phyloP scores from a whole-genome alignment of 2,113 vertebrate species.

The Chloebia gouldiae region DNA sequence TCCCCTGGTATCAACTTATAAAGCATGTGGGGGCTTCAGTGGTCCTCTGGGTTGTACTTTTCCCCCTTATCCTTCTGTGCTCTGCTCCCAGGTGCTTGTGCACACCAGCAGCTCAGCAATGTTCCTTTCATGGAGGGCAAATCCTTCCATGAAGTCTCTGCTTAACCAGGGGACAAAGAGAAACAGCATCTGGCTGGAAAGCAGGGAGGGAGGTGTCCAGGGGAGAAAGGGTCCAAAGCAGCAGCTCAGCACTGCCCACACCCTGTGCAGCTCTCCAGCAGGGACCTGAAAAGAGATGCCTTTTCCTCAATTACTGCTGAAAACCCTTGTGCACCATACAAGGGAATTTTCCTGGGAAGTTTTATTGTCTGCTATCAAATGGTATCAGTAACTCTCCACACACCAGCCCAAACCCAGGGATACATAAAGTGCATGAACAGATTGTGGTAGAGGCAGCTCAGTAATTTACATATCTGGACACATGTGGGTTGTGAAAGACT shows the following conservation, averaged over 20 bases:
- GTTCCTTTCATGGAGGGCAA: background rate
- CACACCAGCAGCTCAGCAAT: background rate
- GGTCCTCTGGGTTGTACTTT: background rate
- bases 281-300: background rate
- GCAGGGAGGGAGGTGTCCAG: background rate
- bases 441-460: accelerated
- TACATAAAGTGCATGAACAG: background rate
- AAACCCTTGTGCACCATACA: background rate
- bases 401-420: background rate
- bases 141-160: background rate
- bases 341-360: background rate
- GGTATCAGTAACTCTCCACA: background rate
- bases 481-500: background rate
- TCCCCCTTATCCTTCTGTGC: background rate
- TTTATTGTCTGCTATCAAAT: background rate
- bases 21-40: accelerated
- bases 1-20: background rate
- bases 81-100: background rate
- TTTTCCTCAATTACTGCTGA: background rate
- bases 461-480: background rate
- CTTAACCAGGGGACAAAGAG: background rate
- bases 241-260: background rate
- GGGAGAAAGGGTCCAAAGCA: background rate
- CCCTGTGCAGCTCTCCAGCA: background rate
- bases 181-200: background rate